Conservation (phyloP, 92 coral and sea anemone genomes). For the Actinostola sp. region DNA sequence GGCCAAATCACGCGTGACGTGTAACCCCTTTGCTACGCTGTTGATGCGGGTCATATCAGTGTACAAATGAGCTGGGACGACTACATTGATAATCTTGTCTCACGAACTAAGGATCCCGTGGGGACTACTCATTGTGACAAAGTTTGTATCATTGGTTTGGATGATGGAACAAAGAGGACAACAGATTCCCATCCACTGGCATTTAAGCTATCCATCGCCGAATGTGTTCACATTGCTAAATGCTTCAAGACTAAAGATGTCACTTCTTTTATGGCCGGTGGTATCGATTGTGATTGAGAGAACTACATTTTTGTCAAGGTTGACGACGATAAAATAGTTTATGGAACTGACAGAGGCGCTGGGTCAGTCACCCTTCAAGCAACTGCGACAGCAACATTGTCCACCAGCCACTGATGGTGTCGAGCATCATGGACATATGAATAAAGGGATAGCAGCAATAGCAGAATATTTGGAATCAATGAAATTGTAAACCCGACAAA, state of each 20-base stretch:
- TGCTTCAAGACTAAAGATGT: constrained; percentile 41
- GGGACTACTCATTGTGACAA: too few species aligned
- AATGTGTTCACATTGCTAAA: constrained; percentile 15
- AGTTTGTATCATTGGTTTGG: too few species aligned
- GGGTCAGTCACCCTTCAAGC: constrained; percentile 26
- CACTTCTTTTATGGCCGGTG: constrained; percentile 1
- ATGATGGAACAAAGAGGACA: too few species aligned
- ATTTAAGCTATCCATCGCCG: too few species aligned
- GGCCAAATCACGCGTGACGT: too few species aligned
- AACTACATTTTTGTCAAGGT: constrained; percentile 39
- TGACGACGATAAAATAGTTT: constrained; percentile 24
- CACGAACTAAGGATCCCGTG: too few species aligned
- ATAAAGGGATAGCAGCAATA: constrained; percentile 13
- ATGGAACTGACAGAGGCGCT: constrained; percentile 14
- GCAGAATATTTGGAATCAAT: constrained; percentile 48
- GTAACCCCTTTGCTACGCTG: too few species aligned
- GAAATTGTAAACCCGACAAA: constrained; percentile 11
- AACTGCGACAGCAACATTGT: neutral
- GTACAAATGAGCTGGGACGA: too few species aligned
- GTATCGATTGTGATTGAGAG: constrained; percentile 4
- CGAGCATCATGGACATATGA: neutral
- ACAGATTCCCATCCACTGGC: too few species aligned
- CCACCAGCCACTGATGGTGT: neutral
- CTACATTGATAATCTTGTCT: too few species aligned
- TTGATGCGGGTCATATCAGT: too few species aligned